A percentile compares a stretch with the other conserved stretches of the same genome.
These are phyloP conservation scores for Ericerus pela DNA, from an alignment of 1,140 invertebrate genomes.

Conservation along the genomic window DNA sequence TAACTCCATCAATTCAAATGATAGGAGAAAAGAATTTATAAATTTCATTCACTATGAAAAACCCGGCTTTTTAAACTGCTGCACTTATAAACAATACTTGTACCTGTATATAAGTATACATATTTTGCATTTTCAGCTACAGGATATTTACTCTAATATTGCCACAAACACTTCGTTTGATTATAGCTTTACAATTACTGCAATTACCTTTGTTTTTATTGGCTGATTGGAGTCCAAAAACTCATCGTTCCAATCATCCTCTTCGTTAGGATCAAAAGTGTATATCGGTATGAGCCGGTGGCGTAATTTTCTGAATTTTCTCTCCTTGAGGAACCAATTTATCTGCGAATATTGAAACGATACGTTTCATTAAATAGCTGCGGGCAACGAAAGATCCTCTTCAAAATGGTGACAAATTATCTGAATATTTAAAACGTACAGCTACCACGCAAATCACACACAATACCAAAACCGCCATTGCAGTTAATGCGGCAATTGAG, in stretches of 20 bases:
- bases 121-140: too few species aligned
- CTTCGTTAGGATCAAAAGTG: slow-evolving; percentile 20
- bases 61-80: too few species aligned
- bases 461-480: background rate
- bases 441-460: background rate
- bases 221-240: slow-evolving; percentile 16
- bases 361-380: background rate
- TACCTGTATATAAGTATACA: too few species aligned
- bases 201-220: too few species aligned
- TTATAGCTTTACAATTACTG: too few species aligned
- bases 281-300: slow-evolving; percentile 19
- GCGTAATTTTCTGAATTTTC: slow-evolving; percentile 16
- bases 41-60: too few species aligned
- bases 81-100: too few species aligned
- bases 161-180: too few species aligned
- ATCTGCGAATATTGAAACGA: background rate
- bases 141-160: too few species aligned
- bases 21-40: too few species aligned
- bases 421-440: background rate
- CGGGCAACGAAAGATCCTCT: background rate
- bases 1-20: too few species aligned
- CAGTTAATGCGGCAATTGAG: background rate
- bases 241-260: slow-evolving; percentile 20
- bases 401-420: background rate
- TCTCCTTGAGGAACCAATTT: slow-evolving; percentile 11